Evolutionary conservation across 1,140 invertebrate species (phyloP).

Genomic region (Melanaphis sacchari): DNA sequence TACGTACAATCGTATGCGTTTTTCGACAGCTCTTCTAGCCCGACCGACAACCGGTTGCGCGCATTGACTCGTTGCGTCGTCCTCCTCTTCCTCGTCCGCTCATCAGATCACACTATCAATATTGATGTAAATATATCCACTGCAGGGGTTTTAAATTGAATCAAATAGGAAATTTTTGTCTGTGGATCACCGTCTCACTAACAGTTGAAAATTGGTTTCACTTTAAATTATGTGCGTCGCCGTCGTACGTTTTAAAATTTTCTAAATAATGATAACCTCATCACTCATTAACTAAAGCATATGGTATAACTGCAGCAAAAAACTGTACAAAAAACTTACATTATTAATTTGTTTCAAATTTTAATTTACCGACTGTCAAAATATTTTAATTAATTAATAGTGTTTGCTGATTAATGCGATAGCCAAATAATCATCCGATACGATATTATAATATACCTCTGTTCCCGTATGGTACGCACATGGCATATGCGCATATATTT

Average conservation of each 20-base stretch:
- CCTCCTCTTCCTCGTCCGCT: not conserved
- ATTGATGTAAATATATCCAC: not conserved
- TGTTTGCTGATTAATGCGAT: not conserved
- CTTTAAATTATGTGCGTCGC: too few relatives aligned
- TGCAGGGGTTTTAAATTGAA: not conserved
- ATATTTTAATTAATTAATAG: not conserved
- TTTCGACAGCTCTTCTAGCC: conserved; percentile 28
- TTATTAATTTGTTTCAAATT: not conserved
- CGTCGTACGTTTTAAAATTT: not conserved
- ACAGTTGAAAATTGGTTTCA: not conserved
- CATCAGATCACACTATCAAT: not conserved
- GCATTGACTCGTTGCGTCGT: not conserved
- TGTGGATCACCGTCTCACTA: not conserved
- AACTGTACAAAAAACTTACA: not conserved
- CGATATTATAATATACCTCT: not conserved
- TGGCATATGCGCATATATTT: not conserved
- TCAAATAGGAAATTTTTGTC: not conserved
- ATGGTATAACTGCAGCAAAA: too few relatives aligned
- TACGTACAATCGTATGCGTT: not conserved
- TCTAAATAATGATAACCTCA: too few relatives aligned
- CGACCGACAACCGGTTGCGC: conserved; percentile 3
- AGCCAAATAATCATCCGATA: not conserved
- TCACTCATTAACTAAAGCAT: too few relatives aligned
- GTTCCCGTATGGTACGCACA: not conserved
- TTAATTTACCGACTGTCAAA: not conserved